Percentiles rank a stretch among this genome's conserved stretches.
Evolutionary conservation across 2,797 vertebrate genomes (phyloP).

Genomic region (Pyrocephalus nanus): DNA sequence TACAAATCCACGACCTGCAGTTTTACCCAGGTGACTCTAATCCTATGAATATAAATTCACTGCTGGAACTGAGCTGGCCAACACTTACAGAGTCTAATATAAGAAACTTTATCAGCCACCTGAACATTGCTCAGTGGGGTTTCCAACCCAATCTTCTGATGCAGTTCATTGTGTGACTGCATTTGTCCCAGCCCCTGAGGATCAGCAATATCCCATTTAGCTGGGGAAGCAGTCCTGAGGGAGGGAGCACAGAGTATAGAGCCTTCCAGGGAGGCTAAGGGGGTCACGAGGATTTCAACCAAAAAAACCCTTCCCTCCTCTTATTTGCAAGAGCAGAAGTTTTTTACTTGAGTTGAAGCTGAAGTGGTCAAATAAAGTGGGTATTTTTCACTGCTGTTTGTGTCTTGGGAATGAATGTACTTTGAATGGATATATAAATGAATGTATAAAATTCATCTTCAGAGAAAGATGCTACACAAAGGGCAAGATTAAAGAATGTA

Average conservation of each 20-base stretch:
- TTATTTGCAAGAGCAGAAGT: not conserved
- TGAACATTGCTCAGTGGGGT: not conserved
- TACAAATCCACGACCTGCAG: not conserved
- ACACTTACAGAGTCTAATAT: accelerated
- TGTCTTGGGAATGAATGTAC: not conserved
- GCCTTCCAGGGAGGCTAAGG: not conserved
- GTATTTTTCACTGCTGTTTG: not conserved
- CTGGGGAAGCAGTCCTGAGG: not conserved
- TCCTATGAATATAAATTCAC: not conserved
- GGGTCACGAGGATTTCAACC: not conserved
- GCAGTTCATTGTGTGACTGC: accelerated
- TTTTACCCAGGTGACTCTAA: not conserved
- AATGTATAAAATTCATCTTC: not conserved
- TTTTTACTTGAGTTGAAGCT: not conserved
- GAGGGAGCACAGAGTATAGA: accelerated
- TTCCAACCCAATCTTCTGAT: not conserved
- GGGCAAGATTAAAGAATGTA: not conserved
- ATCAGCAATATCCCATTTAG: not conserved
- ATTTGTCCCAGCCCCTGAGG: not conserved
- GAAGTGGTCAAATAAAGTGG: not conserved
- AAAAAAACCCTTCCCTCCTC: not conserved
- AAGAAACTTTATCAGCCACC: not conserved
- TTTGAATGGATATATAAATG: not conserved
- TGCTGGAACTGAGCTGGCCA: not conserved
- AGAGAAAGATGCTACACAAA: not conserved